Conservation (phyloP, 2,888 invertebrate genomes). For the Dascillus cervinus region DNA sequence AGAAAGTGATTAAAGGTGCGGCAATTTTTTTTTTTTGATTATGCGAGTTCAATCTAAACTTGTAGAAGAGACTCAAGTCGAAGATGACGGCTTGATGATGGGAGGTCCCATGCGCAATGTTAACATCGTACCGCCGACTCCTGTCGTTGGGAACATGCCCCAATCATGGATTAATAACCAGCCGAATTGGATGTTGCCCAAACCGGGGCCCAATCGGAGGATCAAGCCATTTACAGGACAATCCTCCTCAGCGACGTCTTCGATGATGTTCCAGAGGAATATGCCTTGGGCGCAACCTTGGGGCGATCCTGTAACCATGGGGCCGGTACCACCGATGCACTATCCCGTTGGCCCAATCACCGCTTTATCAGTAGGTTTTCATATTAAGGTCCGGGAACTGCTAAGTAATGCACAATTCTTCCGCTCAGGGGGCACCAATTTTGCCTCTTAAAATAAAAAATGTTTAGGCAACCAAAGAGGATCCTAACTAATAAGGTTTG, state of each 20-base stretch:
- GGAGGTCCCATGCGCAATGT: slow-evolving; percentile 22
- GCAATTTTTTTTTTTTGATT: no score
- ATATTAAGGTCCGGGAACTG: no score
- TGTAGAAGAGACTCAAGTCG: slow-evolving; percentile 63
- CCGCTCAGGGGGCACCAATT: no score
- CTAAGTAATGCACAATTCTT: no score
- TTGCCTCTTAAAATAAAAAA: no score
- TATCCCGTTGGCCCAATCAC: slow-evolving; percentile 41
- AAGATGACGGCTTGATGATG: slow-evolving; percentile 47
- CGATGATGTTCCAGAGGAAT: no score
- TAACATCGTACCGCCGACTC: slow-evolving; percentile 18
- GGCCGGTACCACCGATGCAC: slow-evolving; percentile 17
- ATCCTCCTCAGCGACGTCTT: slow-evolving; percentile 16
- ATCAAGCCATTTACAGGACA: slow-evolving; percentile 20
- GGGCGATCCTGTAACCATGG: slow-evolving; percentile 31
- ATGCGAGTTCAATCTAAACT: no score
- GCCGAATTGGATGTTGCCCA: slow-evolving; percentile 27
- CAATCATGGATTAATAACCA: slow-evolving; percentile 18
- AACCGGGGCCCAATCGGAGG: slow-evolving; percentile 21
- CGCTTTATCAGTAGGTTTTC: slow-evolving; percentile 37
- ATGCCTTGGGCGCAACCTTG: slow-evolving; percentile 35
- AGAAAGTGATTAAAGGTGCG: slow-evolving; percentile 91
- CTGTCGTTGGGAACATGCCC: no score
- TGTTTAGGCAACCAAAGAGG: no score
- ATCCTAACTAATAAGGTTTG: no score